phyloP scores from a whole-genome alignment of 2,113 vertebrate genomes.

The Tringa solitaria region DNA sequence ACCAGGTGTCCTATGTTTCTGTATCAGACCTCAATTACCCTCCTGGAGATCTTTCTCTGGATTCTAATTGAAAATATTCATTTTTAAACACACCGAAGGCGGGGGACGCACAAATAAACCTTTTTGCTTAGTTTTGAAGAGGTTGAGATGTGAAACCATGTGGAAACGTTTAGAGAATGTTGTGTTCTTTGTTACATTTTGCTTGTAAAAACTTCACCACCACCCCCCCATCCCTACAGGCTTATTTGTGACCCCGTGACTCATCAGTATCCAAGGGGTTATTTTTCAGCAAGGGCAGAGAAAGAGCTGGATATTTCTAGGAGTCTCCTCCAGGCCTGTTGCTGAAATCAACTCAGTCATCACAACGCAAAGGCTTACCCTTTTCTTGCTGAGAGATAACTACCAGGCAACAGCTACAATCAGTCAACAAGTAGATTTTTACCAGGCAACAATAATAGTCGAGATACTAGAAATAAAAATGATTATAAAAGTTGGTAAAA shows the following conservation, averaged over 20 bases:
- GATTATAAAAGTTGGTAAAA: background rate
- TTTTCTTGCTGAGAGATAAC: background rate
- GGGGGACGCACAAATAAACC: background rate
- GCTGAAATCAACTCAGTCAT: background rate
- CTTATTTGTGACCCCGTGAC: background rate
- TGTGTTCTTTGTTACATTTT: background rate
- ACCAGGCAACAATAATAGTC: background rate
- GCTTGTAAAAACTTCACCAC: background rate
- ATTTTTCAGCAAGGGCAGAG: background rate
- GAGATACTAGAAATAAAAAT: background rate
- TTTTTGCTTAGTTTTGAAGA: background rate
- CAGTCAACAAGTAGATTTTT: background rate
- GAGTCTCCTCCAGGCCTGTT: background rate
- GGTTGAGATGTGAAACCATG: background rate
- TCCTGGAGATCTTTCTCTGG: background rate
- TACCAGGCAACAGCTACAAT: background rate
- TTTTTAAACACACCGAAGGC: background rate
- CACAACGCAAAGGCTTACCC: background rate
- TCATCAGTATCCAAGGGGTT: background rate
- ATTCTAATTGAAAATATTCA: background rate
- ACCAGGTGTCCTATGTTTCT: conserved; percentile 6
- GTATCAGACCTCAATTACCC: background rate
- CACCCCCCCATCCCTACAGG: background rate
- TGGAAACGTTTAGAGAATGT: background rate
- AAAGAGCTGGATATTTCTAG: background rate